phyloP scores from a whole-genome alignment of 2,113 vertebrate species.

The Turnix velox region DNA sequence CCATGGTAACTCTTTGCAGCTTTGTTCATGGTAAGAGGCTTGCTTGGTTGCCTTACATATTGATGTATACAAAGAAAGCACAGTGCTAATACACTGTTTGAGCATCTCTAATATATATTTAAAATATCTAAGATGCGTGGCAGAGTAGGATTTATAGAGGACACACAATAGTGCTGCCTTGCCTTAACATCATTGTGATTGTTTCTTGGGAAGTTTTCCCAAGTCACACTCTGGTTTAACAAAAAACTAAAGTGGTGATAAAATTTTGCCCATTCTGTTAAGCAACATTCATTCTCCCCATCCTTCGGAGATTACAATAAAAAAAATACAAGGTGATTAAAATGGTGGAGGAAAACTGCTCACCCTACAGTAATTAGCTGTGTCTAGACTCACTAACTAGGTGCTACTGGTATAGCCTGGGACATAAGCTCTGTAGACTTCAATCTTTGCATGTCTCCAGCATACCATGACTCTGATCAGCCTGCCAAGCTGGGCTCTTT shows the following conservation, averaged over 20 bases:
- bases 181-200: background rate
- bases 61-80: constrained; percentile 2
- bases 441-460: background rate
- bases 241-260: background rate
- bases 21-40: too few species aligned
- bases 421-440: background rate
- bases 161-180: background rate
- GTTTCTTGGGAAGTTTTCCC: background rate
- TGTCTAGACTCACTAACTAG: background rate
- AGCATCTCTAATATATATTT: background rate
- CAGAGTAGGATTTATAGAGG: background rate
- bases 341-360: background rate
- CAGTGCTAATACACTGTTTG: background rate
- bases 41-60: background rate
- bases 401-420: background rate
- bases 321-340: background rate
- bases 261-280: background rate
- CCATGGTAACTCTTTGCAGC: constrained; percentile 64
- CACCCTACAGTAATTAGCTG: background rate
- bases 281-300: background rate
- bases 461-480: background rate
- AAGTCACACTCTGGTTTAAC: background rate
- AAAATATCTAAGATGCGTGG: background rate
- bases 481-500: background rate
- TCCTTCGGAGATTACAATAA: background rate